These are phyloP conservation scores for Schizopygopsis pylzovi DNA, from an alignment of 2,797 vertebrate species.

Conservation along the genomic window DNA sequence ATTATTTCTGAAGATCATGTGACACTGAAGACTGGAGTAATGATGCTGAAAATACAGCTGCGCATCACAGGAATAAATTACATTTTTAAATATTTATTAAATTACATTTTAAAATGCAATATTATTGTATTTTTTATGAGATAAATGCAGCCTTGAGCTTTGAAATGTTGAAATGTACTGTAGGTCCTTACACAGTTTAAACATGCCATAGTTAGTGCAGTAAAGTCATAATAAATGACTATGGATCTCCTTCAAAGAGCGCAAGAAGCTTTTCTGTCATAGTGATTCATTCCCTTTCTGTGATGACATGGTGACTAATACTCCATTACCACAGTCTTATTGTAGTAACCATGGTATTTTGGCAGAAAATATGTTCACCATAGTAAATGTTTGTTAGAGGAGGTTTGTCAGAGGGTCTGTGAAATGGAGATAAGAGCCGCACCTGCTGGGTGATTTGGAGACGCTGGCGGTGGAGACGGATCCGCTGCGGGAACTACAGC, in stretches of 20 bases:
- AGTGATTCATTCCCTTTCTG: neutral
- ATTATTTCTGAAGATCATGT: neutral
- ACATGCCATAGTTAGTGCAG: neutral
- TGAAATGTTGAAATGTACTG: neutral
- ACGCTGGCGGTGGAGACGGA: constrained; percentile 86
- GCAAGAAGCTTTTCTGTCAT: neutral
- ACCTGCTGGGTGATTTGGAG: constrained; percentile 93
- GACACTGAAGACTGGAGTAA: neutral
- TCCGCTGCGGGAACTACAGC: constrained; percentile 89
- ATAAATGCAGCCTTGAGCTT: neutral
- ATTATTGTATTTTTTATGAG: neutral
- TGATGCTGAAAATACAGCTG: neutral
- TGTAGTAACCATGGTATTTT: neutral
- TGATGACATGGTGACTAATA: neutral
- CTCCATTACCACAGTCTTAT: neutral
- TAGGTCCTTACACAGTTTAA: neutral
- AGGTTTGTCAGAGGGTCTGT: constrained; percentile 1
- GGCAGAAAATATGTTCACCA: neutral
- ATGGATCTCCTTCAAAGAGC: neutral
- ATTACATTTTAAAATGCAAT: neutral
- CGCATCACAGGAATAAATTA: neutral
- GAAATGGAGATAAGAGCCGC: constrained; percentile 53
- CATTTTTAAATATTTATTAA: neutral
- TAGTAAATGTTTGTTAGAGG: neutral
- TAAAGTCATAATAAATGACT: neutral